Evolutionary conservation across 92 coral and sea anemone species (phyloP), one percentile per base, ranked within the genome.

Genomic region (Isaurus tuberculatus): DNA sequence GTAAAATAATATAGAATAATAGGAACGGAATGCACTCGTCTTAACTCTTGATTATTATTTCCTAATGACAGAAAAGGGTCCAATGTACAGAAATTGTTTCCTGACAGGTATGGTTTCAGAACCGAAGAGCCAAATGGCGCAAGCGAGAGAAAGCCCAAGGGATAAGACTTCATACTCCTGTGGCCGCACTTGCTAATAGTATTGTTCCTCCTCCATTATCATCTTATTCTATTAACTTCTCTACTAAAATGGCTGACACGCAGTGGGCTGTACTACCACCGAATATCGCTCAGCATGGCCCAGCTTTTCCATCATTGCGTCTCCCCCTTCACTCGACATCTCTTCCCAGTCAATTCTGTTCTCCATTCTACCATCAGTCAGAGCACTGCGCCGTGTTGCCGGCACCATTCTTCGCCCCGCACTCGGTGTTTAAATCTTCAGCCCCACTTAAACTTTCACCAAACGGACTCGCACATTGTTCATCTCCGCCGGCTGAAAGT

Each of bases 111-210:
- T 94, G 98, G 98, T 94, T 94, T 66, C 98, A 94, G 65, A 94
- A 94, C 84, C 91, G 98, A 69, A 61, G 98, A 61, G 98, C 98
- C 11, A 94, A 94, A 68, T 94, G 98, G 98, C 86, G 98, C 49
- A 94, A 94, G 46, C 91, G 98, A 1, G 98, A 94, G 68, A 94
- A 94, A 69, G 91, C 98, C 0, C 98, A 94, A 32, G 98, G 99
- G 13, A 92, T 96, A 4, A 89, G 99, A 0, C 73, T 94, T 0
- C 99, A 96, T 65, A 98, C 99, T 25, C 98, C 99, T 5, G 85
- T 96, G n/a, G n/a, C n/a, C n/a, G 95, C 97, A 19, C 79, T 94
- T 15, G 85, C 79, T 43, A 94, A 94, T 72, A 84, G 84, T 22
- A 20, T 94, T 10, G 91, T 94, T 2, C 98, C 98, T 2, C 93